Evolutionary conservation across 2,113 vertebrate species (phyloP), one percentile per base, ranked within the genome.

Genomic region (Scortum barcoo): DNA sequence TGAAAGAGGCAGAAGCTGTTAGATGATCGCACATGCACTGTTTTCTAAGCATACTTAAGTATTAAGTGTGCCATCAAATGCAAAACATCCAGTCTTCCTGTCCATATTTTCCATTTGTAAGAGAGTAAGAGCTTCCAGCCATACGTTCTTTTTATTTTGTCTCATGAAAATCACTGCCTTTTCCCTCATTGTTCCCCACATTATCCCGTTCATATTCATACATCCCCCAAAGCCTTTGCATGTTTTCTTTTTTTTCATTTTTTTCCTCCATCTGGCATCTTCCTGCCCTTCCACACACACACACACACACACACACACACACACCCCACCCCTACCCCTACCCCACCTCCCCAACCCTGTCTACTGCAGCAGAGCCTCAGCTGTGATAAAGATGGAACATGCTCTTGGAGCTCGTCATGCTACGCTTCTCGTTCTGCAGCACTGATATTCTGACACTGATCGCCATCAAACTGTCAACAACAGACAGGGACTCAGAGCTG

Each of bases 361-460:
- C 80, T 85, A 56, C 87, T 83, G 85, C 86, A 80, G 88, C 85
- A 76, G 84, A 74, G 87, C 51, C 85, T 92, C 86, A 78, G 91
- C 89, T 82, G 86, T 94, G 93, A 94, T 93, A 92, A 93, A 95
- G 94, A 92, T 90, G 87, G 90, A 95, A 83, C 69, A 89, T 90
- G 91, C 87, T 85, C 86, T 89, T n/a, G 58, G 76, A 90, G 81
- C 91, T 83, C 42, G 91, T 92, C 91, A 93, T 80, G 91, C 89
- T 87, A 91, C 80, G 40, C 92, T 92, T 90, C 88, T 76, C 61
- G 91, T 93, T 93, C 89, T 88, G 89, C 92, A 78, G 91, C 82
- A 22, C 81, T 88, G 90, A 88, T 89, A 86, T 88, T 91, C 84
- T 95, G 94, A 94, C 91, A 92, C 80, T 88, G 90, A 93, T 91